Percentiles rank a stretch among this genome's conserved stretches.
Conservation (phyloP, 2,888 invertebrate genomes). For the Dasysyrphus tricinctus region DNA sequence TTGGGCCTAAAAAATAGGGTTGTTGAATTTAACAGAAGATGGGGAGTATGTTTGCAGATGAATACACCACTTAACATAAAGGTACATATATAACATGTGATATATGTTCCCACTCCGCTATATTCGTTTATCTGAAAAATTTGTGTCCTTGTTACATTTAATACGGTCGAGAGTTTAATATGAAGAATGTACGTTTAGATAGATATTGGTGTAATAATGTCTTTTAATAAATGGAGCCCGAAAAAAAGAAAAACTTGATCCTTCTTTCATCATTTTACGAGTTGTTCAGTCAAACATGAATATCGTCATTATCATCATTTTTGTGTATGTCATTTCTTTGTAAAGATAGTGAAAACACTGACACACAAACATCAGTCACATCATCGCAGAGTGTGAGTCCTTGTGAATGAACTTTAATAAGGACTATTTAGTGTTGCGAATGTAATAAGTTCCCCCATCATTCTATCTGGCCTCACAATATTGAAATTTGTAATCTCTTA, state of each 20-base stretch:
- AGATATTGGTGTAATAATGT: conserved; percentile 40
- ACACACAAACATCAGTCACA: not conserved
- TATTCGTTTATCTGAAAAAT: conserved; percentile 54
- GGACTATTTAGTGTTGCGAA: conserved; percentile 40
- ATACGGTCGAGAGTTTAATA: conserved; percentile 24
- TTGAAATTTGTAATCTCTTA: conserved; percentile 70
- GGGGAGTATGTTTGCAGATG: conserved; percentile 61
- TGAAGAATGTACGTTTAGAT: not conserved
- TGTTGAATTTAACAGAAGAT: not conserved
- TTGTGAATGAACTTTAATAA: conserved; percentile 58
- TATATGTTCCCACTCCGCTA: conserved; percentile 55
- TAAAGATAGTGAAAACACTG: conserved; percentile 53
- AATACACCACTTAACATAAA: conserved; percentile 72
- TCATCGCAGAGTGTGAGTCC: conserved; percentile 22
- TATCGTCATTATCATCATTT: conserved; percentile 57
- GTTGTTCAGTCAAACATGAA: conserved; percentile 71
- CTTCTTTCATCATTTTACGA: conserved; percentile 65
- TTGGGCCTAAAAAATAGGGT: conserved; percentile 18
- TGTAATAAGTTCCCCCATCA: conserved; percentile 33
- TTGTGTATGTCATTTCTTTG: conserved; percentile 19
- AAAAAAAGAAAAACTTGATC: conserved; percentile 37
- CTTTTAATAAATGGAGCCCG: conserved; percentile 45
- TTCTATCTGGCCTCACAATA: conserved; percentile 34
- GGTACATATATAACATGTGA: not conserved
- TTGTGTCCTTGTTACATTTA: conserved; percentile 10